A percentile compares a stretch with the other conserved stretches of the same genome.
Conservation (phyloP, 2,113 vertebrate genomes). For the Romanogobio albipinnatus region DNA sequence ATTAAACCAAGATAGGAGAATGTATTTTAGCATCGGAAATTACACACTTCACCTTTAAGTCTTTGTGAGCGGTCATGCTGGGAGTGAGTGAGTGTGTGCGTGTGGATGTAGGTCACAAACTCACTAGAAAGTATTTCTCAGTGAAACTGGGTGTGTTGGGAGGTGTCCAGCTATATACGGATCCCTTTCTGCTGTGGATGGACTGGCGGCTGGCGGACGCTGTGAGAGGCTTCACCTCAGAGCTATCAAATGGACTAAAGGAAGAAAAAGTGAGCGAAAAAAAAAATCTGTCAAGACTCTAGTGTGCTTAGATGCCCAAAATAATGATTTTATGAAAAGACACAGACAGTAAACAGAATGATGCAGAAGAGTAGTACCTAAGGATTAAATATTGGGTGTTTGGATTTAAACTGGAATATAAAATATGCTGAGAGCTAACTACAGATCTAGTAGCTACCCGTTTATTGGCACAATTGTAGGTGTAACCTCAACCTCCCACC, state of each 20-base stretch:
- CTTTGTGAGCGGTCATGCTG: neutral
- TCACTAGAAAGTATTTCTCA: conserved; percentile 90
- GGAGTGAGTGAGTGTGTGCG: neutral
- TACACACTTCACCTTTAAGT: neutral
- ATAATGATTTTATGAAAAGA: neutral
- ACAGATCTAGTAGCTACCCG: neutral
- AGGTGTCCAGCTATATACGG: conserved; percentile 87
- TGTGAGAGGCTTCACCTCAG: conserved; percentile 76
- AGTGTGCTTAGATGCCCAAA: neutral
- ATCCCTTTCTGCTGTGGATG: conserved; percentile 84
- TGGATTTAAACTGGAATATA: conserved; percentile 24
- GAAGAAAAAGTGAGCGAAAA: conserved; percentile 38
- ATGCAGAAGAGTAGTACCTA: neutral
- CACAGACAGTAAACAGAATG: neutral
- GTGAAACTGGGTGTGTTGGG: conserved; percentile 92
- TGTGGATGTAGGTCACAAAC: conserved; percentile 52
- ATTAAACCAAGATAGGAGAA: conserved; percentile 4
- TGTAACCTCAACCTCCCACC: neutral
- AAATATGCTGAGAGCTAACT: neutral
- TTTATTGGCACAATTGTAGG: neutral
- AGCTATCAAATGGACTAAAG: conserved; percentile 85
- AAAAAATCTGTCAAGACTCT: neutral
- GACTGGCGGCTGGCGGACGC: conserved; percentile 80
- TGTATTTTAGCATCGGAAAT: conserved; percentile 2
- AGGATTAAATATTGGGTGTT: conserved; percentile 29